phyloP scores from a whole-genome alignment of 2,113 vertebrate species.

The Alethe castanea region DNA sequence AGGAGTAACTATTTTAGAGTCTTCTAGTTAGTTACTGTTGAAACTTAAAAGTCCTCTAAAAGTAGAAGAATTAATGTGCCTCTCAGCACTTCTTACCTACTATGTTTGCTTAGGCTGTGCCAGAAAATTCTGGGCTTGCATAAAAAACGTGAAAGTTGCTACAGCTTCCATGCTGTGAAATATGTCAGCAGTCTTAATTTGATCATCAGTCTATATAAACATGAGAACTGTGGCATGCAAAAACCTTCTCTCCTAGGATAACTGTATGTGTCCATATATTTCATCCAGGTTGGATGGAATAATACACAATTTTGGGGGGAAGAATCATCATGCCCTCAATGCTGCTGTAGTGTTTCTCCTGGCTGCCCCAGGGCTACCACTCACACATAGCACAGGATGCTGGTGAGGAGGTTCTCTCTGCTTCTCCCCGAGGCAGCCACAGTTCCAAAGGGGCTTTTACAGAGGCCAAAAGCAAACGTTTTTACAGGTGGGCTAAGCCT shows the following conservation, averaged over 20 bases:
- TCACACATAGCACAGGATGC: background rate
- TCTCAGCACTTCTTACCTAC: background rate
- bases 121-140: background rate
- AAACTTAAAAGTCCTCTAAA: background rate
- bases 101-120: background rate
- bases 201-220: background rate
- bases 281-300: background rate
- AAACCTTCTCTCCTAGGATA: background rate
- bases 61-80: background rate
- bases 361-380: background rate
- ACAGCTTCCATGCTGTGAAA: background rate
- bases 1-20: background rate
- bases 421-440: background rate
- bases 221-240: background rate
- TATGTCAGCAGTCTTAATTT: background rate
- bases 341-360: background rate
- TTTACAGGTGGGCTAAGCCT: background rate
- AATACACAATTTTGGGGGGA: background rate
- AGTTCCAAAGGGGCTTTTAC: background rate
- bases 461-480: background rate
- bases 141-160: background rate
- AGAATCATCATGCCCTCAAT: background rate
- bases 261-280: accelerated
- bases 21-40: background rate
- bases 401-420: background rate